These are phyloP conservation scores for Darevskia mixta DNA, from an alignment of 2,797 vertebrate genomes.

Conservation along the genomic window DNA sequence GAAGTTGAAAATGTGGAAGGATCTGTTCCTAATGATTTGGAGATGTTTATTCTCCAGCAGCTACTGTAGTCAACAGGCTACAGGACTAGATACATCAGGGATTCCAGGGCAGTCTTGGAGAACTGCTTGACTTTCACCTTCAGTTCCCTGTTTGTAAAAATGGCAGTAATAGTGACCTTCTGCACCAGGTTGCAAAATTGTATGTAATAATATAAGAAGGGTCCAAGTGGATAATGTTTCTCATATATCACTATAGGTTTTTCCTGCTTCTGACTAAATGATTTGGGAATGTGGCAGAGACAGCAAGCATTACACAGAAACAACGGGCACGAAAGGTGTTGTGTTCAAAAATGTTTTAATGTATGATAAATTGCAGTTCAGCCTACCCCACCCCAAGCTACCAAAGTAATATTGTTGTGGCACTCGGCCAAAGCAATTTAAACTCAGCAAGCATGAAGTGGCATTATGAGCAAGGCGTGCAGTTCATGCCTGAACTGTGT, in stretches of 20 bases:
- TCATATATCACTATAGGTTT: not conserved
- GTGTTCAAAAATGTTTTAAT: conserved; percentile 55
- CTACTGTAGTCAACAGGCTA: too few relatives aligned
- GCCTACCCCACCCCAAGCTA: conserved; percentile 43
- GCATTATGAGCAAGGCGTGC: conserved; percentile 55
- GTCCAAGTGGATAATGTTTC: not conserved
- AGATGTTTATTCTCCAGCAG: not conserved
- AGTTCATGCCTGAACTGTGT: conserved; percentile 55
- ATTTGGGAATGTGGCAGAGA: conserved; percentile 29
- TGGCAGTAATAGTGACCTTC: not conserved
- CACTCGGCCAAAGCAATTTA: conserved; percentile 64
- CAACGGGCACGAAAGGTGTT: conserved; percentile 20
- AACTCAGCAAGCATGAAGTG: conserved; percentile 68
- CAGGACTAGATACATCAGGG: not conserved
- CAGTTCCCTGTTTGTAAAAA: not conserved
- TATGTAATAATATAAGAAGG: not conserved
- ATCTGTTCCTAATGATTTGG: not conserved
- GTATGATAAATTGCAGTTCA: conserved; percentile 65
- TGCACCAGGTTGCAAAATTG: not conserved
- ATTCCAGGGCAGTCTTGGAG: not conserved
- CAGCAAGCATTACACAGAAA: conserved; percentile 40
- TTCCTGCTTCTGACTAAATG: conserved; percentile 10
- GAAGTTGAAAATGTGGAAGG: not conserved
- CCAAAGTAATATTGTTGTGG: conserved; percentile 49
- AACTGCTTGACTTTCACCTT: conserved; percentile 12